These are phyloP conservation scores for Aphidius gifuensis DNA, from an alignment of 1,140 invertebrate species.

Conservation along the genomic window DNA sequence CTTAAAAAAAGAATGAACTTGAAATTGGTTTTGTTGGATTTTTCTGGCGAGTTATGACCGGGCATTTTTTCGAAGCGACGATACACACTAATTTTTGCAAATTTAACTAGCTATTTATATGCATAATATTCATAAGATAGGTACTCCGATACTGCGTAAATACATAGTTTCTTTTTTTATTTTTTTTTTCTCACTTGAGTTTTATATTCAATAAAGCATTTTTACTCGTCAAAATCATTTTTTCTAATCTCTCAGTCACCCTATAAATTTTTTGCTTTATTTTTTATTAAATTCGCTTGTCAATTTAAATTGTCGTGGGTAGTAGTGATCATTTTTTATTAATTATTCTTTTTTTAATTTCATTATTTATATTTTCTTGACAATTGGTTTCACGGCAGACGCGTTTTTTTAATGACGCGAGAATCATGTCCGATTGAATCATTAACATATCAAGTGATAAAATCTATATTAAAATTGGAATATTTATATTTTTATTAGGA, in stretches of 20 bases:
- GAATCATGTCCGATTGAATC: too few species aligned
- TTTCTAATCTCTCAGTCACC: constrained; percentile 8
- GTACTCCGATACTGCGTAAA: constrained; percentile 45
- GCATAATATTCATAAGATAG: constrained; percentile 48
- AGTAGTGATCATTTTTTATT: too few species aligned
- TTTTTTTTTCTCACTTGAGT: constrained; percentile 14
- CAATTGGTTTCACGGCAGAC: too few species aligned
- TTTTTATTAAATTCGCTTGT: too few species aligned
- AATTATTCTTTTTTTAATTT: too few species aligned
- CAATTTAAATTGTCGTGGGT: too few species aligned
- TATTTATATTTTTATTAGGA: too few species aligned
- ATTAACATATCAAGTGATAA: too few species aligned
- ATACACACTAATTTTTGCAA: constrained; percentile 52
- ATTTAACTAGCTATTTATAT: constrained; percentile 52
- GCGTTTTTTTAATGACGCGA: too few species aligned
- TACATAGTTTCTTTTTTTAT: constrained; percentile 38
- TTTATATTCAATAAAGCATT: constrained; percentile 23
- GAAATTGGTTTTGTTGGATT: constrained; percentile 45
- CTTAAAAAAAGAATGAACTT: constrained; percentile 55
- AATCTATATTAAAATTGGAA: too few species aligned
- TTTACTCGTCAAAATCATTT: not conserved
- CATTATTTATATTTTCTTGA: too few species aligned
- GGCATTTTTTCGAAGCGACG: constrained; percentile 49
- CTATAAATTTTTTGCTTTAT: not conserved
- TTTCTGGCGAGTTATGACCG: constrained; percentile 52